Evolutionary conservation across 2,113 vertebrate species (phyloP).

Genomic region (Dicerorhinus sumatrensis): DNA sequence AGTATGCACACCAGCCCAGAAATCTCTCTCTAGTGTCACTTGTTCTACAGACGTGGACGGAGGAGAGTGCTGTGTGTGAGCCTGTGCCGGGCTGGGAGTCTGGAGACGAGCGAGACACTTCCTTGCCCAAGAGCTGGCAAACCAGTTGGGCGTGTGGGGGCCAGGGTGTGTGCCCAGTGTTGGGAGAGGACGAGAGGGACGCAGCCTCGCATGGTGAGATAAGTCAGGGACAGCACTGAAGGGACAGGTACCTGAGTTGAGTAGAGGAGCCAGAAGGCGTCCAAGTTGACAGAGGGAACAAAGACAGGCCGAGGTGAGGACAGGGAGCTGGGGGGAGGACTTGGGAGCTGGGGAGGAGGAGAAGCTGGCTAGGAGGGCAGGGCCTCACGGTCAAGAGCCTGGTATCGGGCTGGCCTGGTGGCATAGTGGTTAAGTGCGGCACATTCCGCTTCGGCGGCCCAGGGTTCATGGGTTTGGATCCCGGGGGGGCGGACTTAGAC

Average conservation of each 20-base stretch:
- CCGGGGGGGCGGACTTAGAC: no score
- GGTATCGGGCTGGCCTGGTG: no score
- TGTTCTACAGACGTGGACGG: neutral
- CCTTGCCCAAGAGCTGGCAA: neutral
- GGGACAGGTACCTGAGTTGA: neutral
- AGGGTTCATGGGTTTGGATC: no score
- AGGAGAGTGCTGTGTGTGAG: neutral
- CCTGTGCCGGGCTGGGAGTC: neutral
- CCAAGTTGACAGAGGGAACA: neutral
- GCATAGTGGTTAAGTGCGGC: no score
- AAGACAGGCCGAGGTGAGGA: neutral
- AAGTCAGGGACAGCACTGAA: neutral
- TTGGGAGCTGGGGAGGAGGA: neutral
- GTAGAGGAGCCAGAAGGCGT: neutral
- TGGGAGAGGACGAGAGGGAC: neutral
- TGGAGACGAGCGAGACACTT: accelerated
- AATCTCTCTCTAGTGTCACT: neutral
- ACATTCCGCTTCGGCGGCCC: no score
- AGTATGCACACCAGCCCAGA: neutral
- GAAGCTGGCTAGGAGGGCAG: neutral
- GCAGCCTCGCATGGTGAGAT: neutral
- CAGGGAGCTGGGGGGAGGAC: neutral
- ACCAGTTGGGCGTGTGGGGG: neutral
- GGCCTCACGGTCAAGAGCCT: neutral
- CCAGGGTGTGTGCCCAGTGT: neutral